Evolutionary conservation across 2,888 invertebrate species (phyloP), one percentile per base, ranked within the genome.

Genomic region (Eretmocerus hayati): DNA sequence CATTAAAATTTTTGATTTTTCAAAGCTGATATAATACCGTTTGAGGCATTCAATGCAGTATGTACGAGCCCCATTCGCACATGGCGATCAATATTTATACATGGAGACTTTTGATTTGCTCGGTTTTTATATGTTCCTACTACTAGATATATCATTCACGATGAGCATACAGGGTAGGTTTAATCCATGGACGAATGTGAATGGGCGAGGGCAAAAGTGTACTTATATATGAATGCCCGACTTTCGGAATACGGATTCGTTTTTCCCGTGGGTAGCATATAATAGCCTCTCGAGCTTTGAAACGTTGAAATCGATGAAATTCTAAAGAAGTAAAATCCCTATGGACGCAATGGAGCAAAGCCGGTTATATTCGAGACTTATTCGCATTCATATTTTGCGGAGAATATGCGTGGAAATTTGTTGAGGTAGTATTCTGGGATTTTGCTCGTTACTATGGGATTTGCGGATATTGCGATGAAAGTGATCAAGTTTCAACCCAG

Each of bases 221-320:
- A n/a, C n/a, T n/a, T n/a, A n/a, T 26, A 11, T 26, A 38, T 42
- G 38, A 23, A 42, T 42, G 30, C 30, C n/a, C 37, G 38, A 15
- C n/a, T 48, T 48, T 26, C 16, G 23, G 11, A 20, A 37, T 37
- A 19, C 8, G 15, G 13, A 18, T 16, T 35, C 33, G 23, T 26
- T 26, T 11, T 11, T n/a, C n/a, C 16, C 21, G 40, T 26, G 33
- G 30, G 37, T 16, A 21, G 26, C 26, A 42, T 47, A 47, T 47
- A 41, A 35, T 46, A 30, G 41, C 21, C 38, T 48, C 38, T 42
- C 33, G 32, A 32, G 19, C 42, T 48, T 42, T 35, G 19, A 32
- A 18, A n/a, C 5, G 23, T 8, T 39, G 42, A 56, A 57, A 60
- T 56, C 57, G 60, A 59, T 56, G 56, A 56, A 54, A 58, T 60